Base-by-base conservation (phyloP, 2,113 vertebrate genomes). In the Coregonus clupeaformis region DNA sequence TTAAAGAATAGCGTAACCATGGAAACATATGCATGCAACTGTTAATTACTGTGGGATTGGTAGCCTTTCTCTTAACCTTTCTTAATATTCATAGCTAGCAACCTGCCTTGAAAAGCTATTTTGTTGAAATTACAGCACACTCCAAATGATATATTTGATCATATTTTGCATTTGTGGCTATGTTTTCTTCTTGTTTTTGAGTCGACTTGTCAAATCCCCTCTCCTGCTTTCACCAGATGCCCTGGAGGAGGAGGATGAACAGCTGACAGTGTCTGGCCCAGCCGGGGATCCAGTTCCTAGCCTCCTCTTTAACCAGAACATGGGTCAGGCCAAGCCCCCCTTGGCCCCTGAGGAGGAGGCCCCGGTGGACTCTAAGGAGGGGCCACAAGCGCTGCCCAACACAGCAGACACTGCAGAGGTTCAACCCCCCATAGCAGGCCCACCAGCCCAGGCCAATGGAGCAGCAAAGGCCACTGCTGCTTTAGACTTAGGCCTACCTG, bases 181-280 rank as follows among this genome's bases (percentile, higher is more conserved):
- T 52, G 49, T 52, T 49, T 59, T 59, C 7, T 36, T 9, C 36
- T 36, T 36, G 36, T 36, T 42, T 6, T 22, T 22, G 57, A 60
- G n/a, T 24, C n/a, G 4, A 52, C 49, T 60, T n/a, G n/a, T 52
- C 36, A n/a, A 36, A 14, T 57, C 60, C 68, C 22, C n/a, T 66
- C 77, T 86, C 77, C 76, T 24, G 81, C 71, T 78, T 71, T 25
- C 87, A 89, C 27, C 85, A 98, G 95, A 90, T 77, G 81, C 81
- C 1, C 77, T 81, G 73, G 93, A 92, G 86, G 82, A 82, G 11
- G 91, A 90, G 24, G 49, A 52, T 52, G 93, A 93, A 77, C 92
- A 92, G 74, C 90, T 91, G 80, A 89, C 91, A 80, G 79, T 91
- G 59, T 83, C 82, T 18, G 83, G 65, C 47, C 77, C 83, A 65